phyloP scores from a whole-genome alignment of 2,113 vertebrate genomes.

The Sclerurus mexicanus region DNA sequence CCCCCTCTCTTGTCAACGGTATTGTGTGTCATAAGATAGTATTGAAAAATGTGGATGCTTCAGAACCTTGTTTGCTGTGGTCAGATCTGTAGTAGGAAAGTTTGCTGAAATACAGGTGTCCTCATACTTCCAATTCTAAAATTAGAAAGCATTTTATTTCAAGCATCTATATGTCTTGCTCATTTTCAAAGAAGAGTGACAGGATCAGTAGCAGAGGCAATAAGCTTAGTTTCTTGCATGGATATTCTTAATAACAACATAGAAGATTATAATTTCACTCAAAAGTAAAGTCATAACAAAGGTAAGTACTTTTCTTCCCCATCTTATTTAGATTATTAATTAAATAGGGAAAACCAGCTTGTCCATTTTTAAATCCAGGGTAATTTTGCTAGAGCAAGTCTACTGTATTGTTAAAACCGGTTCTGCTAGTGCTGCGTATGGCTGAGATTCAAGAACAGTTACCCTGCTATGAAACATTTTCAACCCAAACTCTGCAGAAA shows the following conservation, averaged over 20 bases:
- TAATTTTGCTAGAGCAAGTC: background rate
- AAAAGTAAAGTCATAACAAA: background rate
- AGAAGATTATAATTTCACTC: background rate
- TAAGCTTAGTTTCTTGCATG: background rate
- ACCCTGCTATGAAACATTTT: background rate
- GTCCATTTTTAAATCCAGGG: background rate
- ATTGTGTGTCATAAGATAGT: background rate
- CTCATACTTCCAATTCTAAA: background rate
- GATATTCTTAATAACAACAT: background rate
- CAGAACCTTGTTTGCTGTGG: background rate
- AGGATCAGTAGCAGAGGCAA: background rate
- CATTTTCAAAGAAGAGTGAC: background rate
- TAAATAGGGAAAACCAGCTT: background rate
- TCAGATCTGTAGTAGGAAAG: background rate
- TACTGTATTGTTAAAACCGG: background rate
- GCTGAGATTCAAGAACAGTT: background rate
- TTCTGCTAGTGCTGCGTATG: background rate
- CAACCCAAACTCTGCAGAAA: background rate
- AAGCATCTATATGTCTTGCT: background rate
- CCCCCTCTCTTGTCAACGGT: fast-evolving
- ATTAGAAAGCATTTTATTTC: background rate
- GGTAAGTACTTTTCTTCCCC: background rate
- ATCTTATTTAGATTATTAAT: background rate
- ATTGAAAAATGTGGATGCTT: background rate
- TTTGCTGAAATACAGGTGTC: background rate